A percentile compares a stretch with the other conserved stretches of the same genome.
phyloP scores from a whole-genome alignment of 2,113 vertebrate genomes.

The Paralichthys olivaceus region DNA sequence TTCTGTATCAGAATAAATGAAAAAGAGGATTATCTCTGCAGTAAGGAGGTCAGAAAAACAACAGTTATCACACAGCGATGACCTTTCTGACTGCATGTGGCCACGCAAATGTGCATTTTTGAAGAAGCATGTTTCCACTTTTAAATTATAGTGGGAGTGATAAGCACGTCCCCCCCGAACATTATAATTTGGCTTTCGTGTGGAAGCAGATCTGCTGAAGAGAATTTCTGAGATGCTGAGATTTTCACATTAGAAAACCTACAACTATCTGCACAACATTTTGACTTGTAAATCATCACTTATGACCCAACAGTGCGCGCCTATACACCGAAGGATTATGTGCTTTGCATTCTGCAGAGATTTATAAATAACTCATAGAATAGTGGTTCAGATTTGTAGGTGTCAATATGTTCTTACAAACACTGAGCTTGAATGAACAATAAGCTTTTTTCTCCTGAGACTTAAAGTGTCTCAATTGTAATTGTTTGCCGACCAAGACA shows the following conservation, averaged over 20 bases:
- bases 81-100: not conserved
- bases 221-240: too few relatives aligned
- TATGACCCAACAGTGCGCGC: not conserved
- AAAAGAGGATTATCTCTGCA: not conserved
- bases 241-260: conserved; percentile 6
- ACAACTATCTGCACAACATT: conserved; percentile 3
- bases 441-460: not conserved
- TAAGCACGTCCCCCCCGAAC: not conserved
- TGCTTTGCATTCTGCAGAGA: conserved; percentile 9
- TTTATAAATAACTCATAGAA: not conserved
- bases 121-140: not conserved
- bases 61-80: not conserved
- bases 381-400: not conserved
- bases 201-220: conserved; percentile 6
- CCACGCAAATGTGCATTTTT: not conserved
- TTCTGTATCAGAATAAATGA: not conserved
- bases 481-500: conserved; percentile 9
- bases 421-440: conserved; percentile 7
- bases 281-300: conserved; percentile 1
- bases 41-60: not conserved
- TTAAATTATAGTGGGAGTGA: not conserved
- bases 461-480: conserved; percentile 4
- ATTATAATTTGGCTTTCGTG: conserved; percentile 9
- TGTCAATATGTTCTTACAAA: conserved; percentile 13
- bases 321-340: not conserved